Evolutionary conservation across 2,113 vertebrate genomes (phyloP).

Genomic region (Rhynchopsitta pachyrhyncha): DNA sequence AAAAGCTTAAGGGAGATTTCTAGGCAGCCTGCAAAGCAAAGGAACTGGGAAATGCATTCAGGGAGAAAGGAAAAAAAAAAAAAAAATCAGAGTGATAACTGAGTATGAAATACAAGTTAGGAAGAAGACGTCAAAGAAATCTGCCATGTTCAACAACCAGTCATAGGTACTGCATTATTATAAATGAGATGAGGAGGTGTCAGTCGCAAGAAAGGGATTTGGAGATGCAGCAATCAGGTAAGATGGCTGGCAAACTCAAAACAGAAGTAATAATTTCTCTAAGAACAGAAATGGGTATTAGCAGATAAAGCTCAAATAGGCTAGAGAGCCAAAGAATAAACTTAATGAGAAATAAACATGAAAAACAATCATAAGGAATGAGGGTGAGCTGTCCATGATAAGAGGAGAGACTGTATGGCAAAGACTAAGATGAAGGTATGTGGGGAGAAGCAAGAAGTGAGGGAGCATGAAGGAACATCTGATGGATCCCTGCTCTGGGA

Average conservation of each 20-base stretch:
- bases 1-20: background rate
- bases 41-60: background rate
- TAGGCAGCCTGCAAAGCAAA: background rate
- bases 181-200: background rate
- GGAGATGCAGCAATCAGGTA: background rate
- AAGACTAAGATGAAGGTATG: background rate
- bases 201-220: background rate
- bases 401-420: background rate
- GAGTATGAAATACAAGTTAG: background rate
- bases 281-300: background rate
- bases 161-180: background rate
- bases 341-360: background rate
- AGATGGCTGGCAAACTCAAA: conserved; percentile 2
- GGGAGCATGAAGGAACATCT: background rate
- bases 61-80: fast-evolving
- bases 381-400: fast-evolving
- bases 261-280: background rate
- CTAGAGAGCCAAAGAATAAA: background rate
- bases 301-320: background rate
- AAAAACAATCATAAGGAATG: background rate
- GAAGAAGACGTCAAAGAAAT: background rate
- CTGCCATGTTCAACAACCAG: background rate
- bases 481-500: background rate
- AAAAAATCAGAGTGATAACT: background rate
- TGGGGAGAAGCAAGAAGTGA: background rate